Conservation (phyloP, 2,797 vertebrate genomes). For the Coilia nasus region DNA sequence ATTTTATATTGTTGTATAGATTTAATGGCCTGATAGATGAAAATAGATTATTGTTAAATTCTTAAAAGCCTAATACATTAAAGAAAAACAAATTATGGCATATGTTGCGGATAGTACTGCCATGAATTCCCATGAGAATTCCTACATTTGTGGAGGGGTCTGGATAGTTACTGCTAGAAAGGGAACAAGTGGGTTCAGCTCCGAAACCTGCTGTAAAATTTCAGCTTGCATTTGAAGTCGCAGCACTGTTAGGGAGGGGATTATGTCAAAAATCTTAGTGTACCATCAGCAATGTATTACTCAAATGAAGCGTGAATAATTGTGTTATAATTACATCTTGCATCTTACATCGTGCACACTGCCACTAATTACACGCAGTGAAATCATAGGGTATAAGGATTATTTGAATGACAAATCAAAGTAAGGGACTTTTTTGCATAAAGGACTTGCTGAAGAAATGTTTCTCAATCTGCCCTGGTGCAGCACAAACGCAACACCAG, state of each 20-base stretch:
- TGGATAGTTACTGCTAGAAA: neutral
- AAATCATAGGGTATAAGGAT: constrained; percentile 1
- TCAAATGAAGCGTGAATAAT: neutral
- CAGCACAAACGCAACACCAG: neutral
- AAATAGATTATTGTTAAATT: neutral
- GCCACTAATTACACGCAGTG: neutral
- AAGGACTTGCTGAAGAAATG: neutral
- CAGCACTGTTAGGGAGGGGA: neutral
- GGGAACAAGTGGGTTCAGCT: neutral
- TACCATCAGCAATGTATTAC: neutral
- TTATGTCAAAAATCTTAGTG: neutral
- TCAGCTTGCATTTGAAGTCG: neutral
- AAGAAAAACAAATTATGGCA: neutral
- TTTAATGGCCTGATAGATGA: neutral
- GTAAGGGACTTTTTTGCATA: neutral
- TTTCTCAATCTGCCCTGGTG: neutral
- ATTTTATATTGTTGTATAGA: neutral
- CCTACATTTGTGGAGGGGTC: neutral
- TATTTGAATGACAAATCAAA: neutral
- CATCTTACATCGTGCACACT: neutral
- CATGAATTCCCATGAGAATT: neutral
- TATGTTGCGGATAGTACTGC: neutral
- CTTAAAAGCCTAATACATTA: neutral
- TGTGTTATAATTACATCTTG: neutral
- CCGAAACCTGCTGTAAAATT: neutral